Conservation (phyloP, 37 sponge, comb jelly and placozoan species). For the Cladorhizidae sp. region DNA sequence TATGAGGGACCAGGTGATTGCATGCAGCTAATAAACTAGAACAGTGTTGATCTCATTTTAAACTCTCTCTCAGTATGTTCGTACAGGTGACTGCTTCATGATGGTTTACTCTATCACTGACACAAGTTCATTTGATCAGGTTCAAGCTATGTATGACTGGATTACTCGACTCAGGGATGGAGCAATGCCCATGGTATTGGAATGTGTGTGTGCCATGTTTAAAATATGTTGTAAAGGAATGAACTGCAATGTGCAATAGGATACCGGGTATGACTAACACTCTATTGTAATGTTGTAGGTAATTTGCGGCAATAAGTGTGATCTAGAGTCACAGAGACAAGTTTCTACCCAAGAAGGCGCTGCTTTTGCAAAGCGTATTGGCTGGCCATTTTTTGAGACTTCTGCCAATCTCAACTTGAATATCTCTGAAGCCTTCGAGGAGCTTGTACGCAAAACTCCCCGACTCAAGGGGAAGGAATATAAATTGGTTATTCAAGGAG, state of each 20-base stretch:
- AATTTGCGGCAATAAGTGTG: conserved; percentile 90
- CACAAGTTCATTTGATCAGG: conserved; percentile 72
- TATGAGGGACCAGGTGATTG: conserved; percentile 83
- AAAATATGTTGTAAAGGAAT: not conserved
- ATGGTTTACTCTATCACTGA: conserved; percentile 90
- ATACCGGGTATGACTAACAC: not conserved
- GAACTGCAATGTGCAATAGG: not conserved
- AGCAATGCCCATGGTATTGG: conserved; percentile 69
- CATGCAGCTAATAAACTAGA: not conserved
- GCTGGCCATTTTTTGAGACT: conserved; percentile 85
- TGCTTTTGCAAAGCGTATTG: conserved; percentile 51
- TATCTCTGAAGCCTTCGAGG: conserved; percentile 71
- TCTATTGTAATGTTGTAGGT: conserved; percentile 50
- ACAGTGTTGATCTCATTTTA: not conserved
- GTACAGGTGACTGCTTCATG: conserved; percentile 79
- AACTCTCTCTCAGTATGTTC: conserved; percentile 64
- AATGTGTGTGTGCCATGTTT: not conserved
- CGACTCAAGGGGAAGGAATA: conserved; percentile 59
- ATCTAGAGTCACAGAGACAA: conserved; percentile 58
- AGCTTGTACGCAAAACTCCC: conserved; percentile 75
- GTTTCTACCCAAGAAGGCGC: conserved; percentile 66
- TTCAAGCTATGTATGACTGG: conserved; percentile 70
- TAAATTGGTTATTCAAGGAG: conserved; percentile 76
- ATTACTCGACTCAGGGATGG: conserved; percentile 69
- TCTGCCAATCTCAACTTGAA: conserved; percentile 86